Evolutionary conservation across 2,888 invertebrate genomes (phyloP), one percentile per base, ranked within the genome.

Genomic region (Aphrophora alni): DNA sequence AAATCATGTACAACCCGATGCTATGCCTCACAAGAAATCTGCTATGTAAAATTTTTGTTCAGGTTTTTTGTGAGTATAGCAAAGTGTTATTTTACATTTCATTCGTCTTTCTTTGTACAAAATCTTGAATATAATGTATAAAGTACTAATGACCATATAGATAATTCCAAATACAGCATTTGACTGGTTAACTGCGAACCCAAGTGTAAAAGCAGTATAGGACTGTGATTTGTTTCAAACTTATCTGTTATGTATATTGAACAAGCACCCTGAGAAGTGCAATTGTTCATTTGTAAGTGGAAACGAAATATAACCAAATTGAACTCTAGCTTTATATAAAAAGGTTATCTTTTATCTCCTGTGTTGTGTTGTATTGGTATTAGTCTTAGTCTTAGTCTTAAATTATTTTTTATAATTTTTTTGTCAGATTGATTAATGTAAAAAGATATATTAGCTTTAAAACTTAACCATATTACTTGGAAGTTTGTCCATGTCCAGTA

Each of bases 151-250:
- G 59, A 59, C 21, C 21, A 59, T n/a, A n/a, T 59, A 59, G 59
- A 21, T 59, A 59, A 59, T 59, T 59, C 59, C 59, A 59, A 59
- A 59, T 59, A 59, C 59, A 59, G 59, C 59, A 59, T 59, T 59
- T 59, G 59, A 59, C 59, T 59, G 59, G 59, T 59, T 59, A 21
- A 59, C 59, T 59, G 59, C 59, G 5, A 59, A 59, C 59, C 59
- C 2, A 14, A 21, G 21, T 59, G 59, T 59, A 21, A 59, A n/a
- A 59, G 59, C 59, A 59, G 59, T 59, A 44, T 44, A 44, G 44
- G 59, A 21, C 59, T 59, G 59, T 59, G 59, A 59, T 59, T 59
- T 59, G 59, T 59, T n/a, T 59, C 59, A 59, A 59, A 59, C 59
- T 59, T 59, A 21, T 59, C 59, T 59, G 21, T 44, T 44, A 17